Conservation (phyloP, 2,888 invertebrate species). For the Steromphala cineraria region DNA sequence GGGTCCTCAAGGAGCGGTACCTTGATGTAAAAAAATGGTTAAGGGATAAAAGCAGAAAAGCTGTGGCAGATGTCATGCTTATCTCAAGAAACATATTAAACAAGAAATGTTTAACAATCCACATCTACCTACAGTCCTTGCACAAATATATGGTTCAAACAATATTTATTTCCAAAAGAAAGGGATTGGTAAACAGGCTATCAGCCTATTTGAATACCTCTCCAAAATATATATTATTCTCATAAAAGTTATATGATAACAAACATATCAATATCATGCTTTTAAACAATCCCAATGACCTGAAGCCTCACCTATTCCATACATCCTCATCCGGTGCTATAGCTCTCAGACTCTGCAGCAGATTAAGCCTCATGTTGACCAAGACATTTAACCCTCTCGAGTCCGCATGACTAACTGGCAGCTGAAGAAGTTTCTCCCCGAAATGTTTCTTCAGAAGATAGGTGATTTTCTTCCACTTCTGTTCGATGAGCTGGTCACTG, state of each 20-base stretch:
- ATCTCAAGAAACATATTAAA: too few species aligned
- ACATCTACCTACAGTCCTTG: too few species aligned
- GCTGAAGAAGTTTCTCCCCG: constrained; percentile 54
- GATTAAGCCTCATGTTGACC: constrained; percentile 56
- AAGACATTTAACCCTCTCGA: constrained; percentile 42
- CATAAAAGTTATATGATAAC: too few species aligned
- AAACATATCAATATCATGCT: too few species aligned
- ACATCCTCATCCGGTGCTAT: constrained; percentile 66
- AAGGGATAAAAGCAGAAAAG: not conserved
- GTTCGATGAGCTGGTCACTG: constrained; percentile 58
- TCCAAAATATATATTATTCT: too few species aligned
- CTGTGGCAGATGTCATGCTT: too few species aligned
- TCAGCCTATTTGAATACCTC: too few species aligned
- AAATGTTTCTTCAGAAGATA: constrained; percentile 53
- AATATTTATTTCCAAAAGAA: too few species aligned
- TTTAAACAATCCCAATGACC: too few species aligned
- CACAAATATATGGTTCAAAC: too few species aligned
- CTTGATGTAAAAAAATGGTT: constrained; percentile 25
- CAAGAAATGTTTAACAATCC: too few species aligned
- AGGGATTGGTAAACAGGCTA: too few species aligned
- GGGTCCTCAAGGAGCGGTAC: constrained; percentile 58
- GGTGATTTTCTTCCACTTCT: constrained; percentile 50
- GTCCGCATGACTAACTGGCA: constrained; percentile 51
- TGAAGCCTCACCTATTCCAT: constrained; percentile 42
- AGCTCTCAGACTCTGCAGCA: constrained; percentile 66